Conservation (phyloP, 1,140 invertebrate genomes). For the Formica selysi region DNA sequence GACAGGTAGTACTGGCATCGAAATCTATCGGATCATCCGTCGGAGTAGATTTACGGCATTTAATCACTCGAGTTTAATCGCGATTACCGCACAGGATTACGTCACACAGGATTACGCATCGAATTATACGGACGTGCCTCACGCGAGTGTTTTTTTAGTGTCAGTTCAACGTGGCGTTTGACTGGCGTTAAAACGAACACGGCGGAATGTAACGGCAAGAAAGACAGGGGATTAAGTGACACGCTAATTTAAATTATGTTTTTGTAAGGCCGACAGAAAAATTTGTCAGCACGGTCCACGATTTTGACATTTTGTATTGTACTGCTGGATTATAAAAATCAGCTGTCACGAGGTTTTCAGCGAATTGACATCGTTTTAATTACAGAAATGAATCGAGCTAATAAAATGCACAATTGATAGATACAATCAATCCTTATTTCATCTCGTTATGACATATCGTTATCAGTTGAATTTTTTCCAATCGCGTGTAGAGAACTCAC, state of each 20-base stretch:
- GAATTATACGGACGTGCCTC: constrained; percentile 40
- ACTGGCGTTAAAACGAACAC: constrained; percentile 26
- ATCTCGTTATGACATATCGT: constrained; percentile 10
- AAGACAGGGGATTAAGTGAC: not conserved
- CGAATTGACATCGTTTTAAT: constrained; percentile 14
- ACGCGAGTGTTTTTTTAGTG: constrained; percentile 44
- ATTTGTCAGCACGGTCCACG: no score
- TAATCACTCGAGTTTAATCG: constrained; percentile 60
- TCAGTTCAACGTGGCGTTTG: constrained; percentile 4
- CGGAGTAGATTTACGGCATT: constrained; percentile 61
- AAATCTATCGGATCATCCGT: constrained; percentile 59
- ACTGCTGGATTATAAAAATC: not conserved
- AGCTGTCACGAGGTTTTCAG: not conserved
- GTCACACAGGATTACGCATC: constrained; percentile 34
- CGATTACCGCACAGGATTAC: constrained; percentile 50
- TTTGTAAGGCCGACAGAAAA: not conserved
- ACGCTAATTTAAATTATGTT: constrained; percentile 17
- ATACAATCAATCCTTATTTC: constrained; percentile 14
- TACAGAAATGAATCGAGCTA: not conserved
- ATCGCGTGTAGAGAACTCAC: not conserved
- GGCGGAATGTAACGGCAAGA: not conserved
- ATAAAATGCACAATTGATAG: not conserved
- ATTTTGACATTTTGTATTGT: not conserved
- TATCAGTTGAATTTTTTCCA: constrained; percentile 18
- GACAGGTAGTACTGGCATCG: constrained; percentile 52